Evolutionary conservation across 1,140 invertebrate species (phyloP).

Genomic region (Pseudobourletiella spinata): DNA sequence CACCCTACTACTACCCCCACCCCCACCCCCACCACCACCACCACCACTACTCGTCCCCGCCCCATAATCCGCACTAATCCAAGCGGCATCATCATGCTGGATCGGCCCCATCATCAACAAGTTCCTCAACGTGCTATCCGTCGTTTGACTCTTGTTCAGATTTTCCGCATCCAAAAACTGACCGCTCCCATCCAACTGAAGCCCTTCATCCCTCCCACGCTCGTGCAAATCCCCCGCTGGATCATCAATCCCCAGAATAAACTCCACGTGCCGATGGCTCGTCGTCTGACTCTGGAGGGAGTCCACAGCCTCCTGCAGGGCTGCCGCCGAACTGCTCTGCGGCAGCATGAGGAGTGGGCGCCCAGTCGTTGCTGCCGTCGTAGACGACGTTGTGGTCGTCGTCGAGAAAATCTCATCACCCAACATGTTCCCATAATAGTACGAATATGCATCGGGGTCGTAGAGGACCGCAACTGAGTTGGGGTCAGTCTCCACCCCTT

Average conservation of each 20-base stretch:
- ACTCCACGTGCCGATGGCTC: conserved; percentile 30
- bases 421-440: conserved; percentile 31
- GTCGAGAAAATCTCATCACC: conserved; percentile 30
- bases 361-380: too few relatives aligned
- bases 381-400: not conserved
- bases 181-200: conserved; percentile 4
- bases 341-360: conserved; percentile 14
- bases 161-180: not conserved
- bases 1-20: not conserved
- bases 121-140: conserved; percentile 28
- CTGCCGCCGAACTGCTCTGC: not conserved
- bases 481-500: conserved; percentile 8
- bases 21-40: not conserved
- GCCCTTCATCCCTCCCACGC: conserved; percentile 9
- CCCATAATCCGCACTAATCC: conserved; percentile 9
- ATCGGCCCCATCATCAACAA: conserved; percentile 32
- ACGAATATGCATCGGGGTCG: conserved; percentile 25
- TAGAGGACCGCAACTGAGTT: conserved; percentile 25
- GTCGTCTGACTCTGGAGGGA: conserved; percentile 5
- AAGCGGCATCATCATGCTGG: conserved; percentile 26
- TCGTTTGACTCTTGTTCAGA: not conserved
- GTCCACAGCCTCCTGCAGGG: conserved; percentile 18
- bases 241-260: conserved; percentile 22
- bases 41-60: not conserved
- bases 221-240: not conserved